Conservation (phyloP, 2,888 invertebrate genomes). For the Campopleginae sp. region DNA sequence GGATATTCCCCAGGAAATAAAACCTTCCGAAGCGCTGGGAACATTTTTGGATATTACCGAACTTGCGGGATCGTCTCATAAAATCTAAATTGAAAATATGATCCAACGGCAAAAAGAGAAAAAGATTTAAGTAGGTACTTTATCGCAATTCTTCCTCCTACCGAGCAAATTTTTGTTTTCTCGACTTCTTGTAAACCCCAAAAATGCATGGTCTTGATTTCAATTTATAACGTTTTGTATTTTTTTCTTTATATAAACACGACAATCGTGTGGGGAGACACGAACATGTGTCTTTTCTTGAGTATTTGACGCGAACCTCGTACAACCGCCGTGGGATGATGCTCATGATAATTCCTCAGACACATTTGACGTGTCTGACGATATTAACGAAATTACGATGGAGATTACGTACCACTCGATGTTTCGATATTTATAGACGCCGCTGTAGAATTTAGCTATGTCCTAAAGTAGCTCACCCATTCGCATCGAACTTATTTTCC, state of each 20-base stretch:
- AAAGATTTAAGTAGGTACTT: neutral
- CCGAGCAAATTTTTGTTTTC: neutral
- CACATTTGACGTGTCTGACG: neutral
- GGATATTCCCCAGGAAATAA: slow-evolving; percentile 24
- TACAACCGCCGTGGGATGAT: neutral
- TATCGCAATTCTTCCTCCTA: neutral
- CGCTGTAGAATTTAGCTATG: neutral
- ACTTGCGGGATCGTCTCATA: neutral
- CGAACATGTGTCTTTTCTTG: neutral
- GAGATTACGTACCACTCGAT: neutral
- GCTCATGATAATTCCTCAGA: neutral
- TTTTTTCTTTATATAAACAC: neutral
- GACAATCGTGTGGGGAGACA: neutral
- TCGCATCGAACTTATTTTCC: slow-evolving; percentile 40
- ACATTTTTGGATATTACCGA: neutral
- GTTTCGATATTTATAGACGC: neutral
- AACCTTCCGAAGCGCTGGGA: neutral
- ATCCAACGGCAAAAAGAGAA: neutral
- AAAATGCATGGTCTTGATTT: neutral
- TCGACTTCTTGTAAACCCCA: neutral
- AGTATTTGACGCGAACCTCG: neutral
- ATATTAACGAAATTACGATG: neutral
- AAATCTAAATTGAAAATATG: slow-evolving; percentile 6
- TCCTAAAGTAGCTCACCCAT: neutral
- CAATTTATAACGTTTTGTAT: neutral